phyloP scores from a whole-genome alignment of 2,113 vertebrate genomes.

The Cettia cetti region DNA sequence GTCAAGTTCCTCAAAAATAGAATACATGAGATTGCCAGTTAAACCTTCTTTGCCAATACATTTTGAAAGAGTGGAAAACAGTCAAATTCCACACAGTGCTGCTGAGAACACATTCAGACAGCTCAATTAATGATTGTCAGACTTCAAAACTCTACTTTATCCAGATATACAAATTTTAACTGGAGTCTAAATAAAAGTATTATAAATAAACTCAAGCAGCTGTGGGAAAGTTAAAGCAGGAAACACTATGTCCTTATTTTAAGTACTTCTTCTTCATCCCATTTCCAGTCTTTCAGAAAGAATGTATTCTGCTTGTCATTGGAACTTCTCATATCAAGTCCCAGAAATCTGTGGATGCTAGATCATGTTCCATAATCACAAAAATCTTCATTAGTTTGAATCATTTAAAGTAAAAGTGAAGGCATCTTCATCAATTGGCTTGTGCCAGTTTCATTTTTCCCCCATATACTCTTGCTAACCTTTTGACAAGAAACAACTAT shows the following conservation, averaged over 20 bases:
- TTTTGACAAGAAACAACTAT: neutral
- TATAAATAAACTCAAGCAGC: neutral
- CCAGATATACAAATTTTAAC: neutral
- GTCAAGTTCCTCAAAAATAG: neutral
- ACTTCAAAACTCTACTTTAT: neutral
- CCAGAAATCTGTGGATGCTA: neutral
- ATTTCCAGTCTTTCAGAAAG: neutral
- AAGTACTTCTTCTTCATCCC: neutral
- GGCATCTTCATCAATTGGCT: neutral
- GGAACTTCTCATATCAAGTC: neutral
- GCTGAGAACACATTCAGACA: neutral
- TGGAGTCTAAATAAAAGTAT: neutral
- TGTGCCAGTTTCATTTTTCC: neutral
- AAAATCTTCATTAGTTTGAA: neutral
- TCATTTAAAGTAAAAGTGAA: neutral
- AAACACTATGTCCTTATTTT: neutral
- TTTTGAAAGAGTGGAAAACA: neutral
- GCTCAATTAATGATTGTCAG: neutral
- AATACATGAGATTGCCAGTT: neutral
- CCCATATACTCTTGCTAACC: fast-evolving
- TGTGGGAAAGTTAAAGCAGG: neutral
- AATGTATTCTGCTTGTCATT: neutral
- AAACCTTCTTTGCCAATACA: neutral
- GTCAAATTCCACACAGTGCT: neutral
- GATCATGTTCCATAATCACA: neutral